Percentiles rank a stretch among this genome's conserved stretches.
These are phyloP conservation scores for Turritopsis dohrnii DNA, from an alignment of 30 jellyfish, hydroid and myxozoan genomes.

Conservation along the genomic window DNA sequence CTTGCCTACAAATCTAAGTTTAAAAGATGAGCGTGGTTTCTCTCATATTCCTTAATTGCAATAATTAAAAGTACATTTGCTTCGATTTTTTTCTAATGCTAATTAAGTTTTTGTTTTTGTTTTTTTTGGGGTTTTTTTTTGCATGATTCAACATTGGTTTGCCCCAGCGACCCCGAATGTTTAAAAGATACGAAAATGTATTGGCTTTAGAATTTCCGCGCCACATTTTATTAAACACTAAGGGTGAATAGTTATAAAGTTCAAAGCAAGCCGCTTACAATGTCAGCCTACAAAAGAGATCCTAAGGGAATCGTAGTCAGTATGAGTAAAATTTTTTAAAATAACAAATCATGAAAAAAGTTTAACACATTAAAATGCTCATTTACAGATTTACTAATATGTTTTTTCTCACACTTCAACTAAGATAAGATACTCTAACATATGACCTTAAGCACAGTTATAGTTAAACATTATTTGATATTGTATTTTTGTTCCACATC, in stretches of 20 bases:
- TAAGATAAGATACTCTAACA: not conserved
- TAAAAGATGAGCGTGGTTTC: too few species aligned
- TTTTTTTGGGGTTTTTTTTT: too few species aligned
- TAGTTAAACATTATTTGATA: not conserved
- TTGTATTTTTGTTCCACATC: not conserved
- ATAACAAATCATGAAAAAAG: too few species aligned
- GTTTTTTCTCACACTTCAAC: not conserved
- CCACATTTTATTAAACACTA: not conserved
- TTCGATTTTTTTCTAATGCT: too few species aligned
- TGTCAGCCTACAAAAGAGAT: not conserved
- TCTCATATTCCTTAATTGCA: too few species aligned
- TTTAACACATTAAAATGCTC: too few species aligned
- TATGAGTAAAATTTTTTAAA: not conserved
- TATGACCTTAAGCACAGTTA: not conserved
- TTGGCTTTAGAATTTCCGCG: not conserved
- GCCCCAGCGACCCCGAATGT: not conserved
- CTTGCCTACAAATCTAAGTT: too few species aligned
- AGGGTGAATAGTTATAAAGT: not conserved
- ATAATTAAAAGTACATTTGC: too few species aligned
- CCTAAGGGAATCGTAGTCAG: not conserved
- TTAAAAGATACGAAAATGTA: not conserved
- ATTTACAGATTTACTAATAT: too few species aligned
- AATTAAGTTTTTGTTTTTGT: too few species aligned
- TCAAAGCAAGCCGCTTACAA: not conserved
- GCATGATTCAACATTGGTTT: not conserved